Evolutionary conservation across 1,140 invertebrate species (phyloP).

Genomic region (Bombus superbus): DNA sequence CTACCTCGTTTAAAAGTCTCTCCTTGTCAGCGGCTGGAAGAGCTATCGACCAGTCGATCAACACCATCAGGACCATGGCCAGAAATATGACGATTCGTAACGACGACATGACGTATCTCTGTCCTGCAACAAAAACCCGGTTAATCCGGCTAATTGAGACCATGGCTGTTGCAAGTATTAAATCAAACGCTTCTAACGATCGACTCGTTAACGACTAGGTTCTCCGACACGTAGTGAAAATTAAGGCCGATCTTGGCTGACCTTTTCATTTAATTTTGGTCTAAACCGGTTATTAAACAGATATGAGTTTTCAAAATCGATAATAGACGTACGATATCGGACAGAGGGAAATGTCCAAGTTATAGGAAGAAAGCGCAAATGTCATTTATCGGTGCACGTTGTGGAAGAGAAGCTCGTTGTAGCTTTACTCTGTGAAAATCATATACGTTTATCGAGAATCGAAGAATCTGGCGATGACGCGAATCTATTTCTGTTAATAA

Average conservation of each 20-base stretch:
- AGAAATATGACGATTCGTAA: slow-evolving; percentile 59
- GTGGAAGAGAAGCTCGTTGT: too few relatives aligned
- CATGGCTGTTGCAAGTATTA: neutral
- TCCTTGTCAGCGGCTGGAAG: slow-evolving; percentile 74
- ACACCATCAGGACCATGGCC: slow-evolving; percentile 59
- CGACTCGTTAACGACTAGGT: neutral
- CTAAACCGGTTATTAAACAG: too few relatives aligned
- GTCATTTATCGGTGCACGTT: too few relatives aligned
- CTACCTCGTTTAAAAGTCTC: slow-evolving; percentile 70
- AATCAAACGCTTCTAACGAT: neutral
- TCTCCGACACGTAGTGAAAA: neutral
- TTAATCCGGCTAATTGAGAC: neutral
- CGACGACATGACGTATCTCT: slow-evolving; percentile 62
- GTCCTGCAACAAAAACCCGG: slow-evolving; percentile 9
- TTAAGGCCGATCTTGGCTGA: too few relatives aligned
- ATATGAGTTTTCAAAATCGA: neutral
- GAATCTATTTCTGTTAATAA: neutral
- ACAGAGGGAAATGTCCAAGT: neutral
- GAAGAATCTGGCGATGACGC: neutral
- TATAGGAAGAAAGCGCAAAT: neutral
- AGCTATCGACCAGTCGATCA: slow-evolving; percentile 63
- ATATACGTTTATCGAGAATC: neutral
- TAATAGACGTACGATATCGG: neutral
- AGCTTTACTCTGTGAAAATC: neutral
- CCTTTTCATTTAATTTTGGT: too few relatives aligned